A percentile compares a stretch with the other conserved stretches of the same genome.
Conservation (phyloP, 2,888 invertebrate genomes). For the Polia nebulosa region DNA sequence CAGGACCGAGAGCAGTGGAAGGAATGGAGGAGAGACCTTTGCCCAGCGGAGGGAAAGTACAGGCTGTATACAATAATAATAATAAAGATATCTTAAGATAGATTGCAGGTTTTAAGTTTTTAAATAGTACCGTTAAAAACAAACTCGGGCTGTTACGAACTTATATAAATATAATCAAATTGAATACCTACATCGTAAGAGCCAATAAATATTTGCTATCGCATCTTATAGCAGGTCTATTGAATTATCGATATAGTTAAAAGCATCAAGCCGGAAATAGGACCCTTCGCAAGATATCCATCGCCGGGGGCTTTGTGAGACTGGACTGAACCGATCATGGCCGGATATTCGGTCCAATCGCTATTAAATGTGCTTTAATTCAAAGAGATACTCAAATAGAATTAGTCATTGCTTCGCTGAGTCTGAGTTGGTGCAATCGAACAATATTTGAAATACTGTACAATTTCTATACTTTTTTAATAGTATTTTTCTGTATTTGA, state of each 20-base stretch:
- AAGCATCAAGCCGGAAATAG: conserved; percentile 48
- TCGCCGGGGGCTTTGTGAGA: conserved; percentile 41
- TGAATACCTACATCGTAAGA: no score
- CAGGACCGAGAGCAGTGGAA: no score
- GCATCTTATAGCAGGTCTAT: conserved; percentile 23
- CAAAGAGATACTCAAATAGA: conserved; percentile 17
- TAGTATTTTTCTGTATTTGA: no score
- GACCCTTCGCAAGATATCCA: conserved; percentile 33
- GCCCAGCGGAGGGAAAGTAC: no score
- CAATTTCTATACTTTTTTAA: no score
- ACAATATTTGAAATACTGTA: conserved; percentile 2
- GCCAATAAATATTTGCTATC: conserved; percentile 27
- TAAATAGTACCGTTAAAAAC: no score
- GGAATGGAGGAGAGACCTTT: no score
- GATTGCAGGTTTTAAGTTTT: no score
- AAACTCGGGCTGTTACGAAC: no score
- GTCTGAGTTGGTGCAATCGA: background rate
- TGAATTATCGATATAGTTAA: conserved; percentile 42
- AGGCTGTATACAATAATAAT: no score
- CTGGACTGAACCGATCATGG: conserved; percentile 1
- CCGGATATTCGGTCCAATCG: conserved; percentile 44
- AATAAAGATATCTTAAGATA: no score
- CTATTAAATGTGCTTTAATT: conserved; percentile 34
- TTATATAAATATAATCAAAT: no score
- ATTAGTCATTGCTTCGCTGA: conserved; percentile 5